A percentile compares a stretch with the other conserved stretches of the same genome.
These are phyloP conservation scores for Drosophila yakuba DNA, from an alignment of 1,140 invertebrate species.

Conservation along the genomic window DNA sequence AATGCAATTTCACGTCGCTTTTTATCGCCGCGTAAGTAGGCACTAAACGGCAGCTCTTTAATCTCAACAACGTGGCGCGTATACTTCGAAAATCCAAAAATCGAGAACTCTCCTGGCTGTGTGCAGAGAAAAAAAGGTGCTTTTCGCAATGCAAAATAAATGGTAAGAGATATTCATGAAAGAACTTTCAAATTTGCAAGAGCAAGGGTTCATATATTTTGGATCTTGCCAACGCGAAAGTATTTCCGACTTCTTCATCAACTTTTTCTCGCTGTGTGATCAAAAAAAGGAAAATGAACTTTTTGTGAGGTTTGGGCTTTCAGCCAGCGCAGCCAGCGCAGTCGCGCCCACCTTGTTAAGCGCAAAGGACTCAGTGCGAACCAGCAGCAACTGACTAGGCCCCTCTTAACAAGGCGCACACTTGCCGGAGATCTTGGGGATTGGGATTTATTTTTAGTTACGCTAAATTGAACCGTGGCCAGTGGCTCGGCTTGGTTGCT, in stretches of 20 bases:
- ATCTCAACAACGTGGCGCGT: constrained; percentile 75
- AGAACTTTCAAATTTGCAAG: too few relatives aligned
- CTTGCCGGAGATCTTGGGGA: constrained; percentile 23
- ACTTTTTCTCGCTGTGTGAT: neutral
- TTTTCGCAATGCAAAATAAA: neutral
- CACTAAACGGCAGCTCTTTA: constrained; percentile 83
- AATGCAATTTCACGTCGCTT: constrained; percentile 80
- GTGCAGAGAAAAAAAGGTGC: neutral
- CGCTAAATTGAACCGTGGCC: constrained; percentile 72
- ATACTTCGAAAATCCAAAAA: constrained; percentile 12
- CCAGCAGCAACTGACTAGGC: neutral
- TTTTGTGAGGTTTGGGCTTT: constrained; percentile 51
- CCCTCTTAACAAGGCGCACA: constrained; percentile 40
- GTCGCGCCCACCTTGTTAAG: constrained; percentile 79
- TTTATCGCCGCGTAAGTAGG: constrained; percentile 80
- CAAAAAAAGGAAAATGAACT: constrained; percentile 41
- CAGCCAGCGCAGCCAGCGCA: constrained; percentile 4
- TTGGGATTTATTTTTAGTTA: constrained; percentile 67
- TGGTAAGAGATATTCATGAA: too few relatives aligned
- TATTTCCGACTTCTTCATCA: too few relatives aligned
- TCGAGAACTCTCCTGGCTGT: constrained; percentile 2
- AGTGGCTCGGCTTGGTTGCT: constrained; percentile 22
- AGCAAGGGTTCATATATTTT: too few relatives aligned
- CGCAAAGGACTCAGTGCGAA: constrained; percentile 54
- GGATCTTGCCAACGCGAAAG: too few relatives aligned